Evolutionary conservation across 2,888 invertebrate genomes (phyloP).

Genomic region (Muschampia plurimacula): DNA sequence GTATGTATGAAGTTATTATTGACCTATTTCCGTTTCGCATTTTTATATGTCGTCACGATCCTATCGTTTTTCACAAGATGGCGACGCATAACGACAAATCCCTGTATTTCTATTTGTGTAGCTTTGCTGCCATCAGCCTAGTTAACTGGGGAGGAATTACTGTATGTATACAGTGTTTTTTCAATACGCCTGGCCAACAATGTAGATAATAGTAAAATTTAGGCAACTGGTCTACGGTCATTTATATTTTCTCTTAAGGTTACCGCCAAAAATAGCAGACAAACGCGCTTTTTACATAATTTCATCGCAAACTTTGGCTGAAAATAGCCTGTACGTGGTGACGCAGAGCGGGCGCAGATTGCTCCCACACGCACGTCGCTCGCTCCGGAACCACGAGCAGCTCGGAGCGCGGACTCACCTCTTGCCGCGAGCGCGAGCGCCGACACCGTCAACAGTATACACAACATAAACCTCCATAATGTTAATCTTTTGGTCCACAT

Average conservation of each 20-base stretch:
- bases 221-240: slow-evolving; percentile 71
- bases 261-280: slow-evolving; percentile 82
- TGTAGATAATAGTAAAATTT: slow-evolving; percentile 44
- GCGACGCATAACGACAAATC: slow-evolving; percentile 83
- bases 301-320: slow-evolving; percentile 83
- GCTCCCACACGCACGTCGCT: slow-evolving; percentile 49
- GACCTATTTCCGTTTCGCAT: slow-evolving; percentile 72
- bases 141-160: slow-evolving; percentile 37
- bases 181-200: background rate
- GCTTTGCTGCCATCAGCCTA: slow-evolving; percentile 67
- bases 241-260: slow-evolving; percentile 75
- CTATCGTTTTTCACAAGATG: slow-evolving; percentile 86
- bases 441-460: slow-evolving; percentile 76
- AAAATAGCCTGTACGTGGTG: slow-evolving; percentile 80
- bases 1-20: slow-evolving; percentile 40
- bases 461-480: slow-evolving; percentile 83
- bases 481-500: slow-evolving; percentile 83
- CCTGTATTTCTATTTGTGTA: slow-evolving; percentile 85
- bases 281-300: slow-evolving; percentile 86
- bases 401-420: slow-evolving; percentile 69
- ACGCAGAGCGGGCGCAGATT: slow-evolving; percentile 69
- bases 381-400: slow-evolving; percentile 43
- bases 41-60: slow-evolving; percentile 80
- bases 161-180: background rate
- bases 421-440: slow-evolving; percentile 74